These are phyloP conservation scores for Pseudococcus jackbeardsleyi DNA, from an alignment of 2,888 invertebrate species.

Conservation along the genomic window DNA sequence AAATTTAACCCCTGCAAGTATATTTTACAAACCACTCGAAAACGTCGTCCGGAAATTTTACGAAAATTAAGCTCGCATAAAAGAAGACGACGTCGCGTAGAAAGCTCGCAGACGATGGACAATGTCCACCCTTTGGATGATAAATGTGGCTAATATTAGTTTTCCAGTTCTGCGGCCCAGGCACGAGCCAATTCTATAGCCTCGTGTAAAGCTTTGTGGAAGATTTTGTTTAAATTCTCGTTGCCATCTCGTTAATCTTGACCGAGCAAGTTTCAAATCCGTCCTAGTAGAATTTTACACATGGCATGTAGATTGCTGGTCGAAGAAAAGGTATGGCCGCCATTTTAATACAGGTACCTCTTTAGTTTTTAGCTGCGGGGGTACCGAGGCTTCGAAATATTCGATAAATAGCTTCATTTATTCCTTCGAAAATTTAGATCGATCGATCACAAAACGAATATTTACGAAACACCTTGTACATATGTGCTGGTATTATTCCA, in stretches of 20 bases:
- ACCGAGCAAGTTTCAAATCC: constrained; percentile 17
- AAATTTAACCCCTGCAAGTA: background rate
- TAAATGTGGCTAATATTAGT: constrained; percentile 63
- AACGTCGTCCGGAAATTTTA: constrained; percentile 7
- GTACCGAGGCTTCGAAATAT: background rate
- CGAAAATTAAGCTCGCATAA: constrained; percentile 36
- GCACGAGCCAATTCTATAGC: background rate
- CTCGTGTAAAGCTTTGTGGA: background rate
- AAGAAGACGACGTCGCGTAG: background rate
- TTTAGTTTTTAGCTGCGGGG: background rate
- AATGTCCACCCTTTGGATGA: constrained; percentile 63
- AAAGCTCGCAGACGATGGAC: constrained; percentile 45
- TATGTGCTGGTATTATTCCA: background rate
- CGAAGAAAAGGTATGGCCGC: background rate
- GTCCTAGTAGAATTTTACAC: background rate
- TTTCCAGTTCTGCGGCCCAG: background rate
- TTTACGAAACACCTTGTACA: constrained; percentile 45
- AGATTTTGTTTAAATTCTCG: constrained; percentile 23
- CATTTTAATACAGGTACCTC: background rate
- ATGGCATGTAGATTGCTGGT: background rate
- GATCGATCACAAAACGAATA: constrained; percentile 27
- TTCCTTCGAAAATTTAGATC: background rate
- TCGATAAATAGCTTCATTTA: constrained; percentile 29
- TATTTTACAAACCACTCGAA: constrained; percentile 46
- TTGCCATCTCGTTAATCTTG: constrained; percentile 19